Evolutionary conservation across 1,140 invertebrate genomes (phyloP).

Genomic region (Drosophila saltans): DNA sequence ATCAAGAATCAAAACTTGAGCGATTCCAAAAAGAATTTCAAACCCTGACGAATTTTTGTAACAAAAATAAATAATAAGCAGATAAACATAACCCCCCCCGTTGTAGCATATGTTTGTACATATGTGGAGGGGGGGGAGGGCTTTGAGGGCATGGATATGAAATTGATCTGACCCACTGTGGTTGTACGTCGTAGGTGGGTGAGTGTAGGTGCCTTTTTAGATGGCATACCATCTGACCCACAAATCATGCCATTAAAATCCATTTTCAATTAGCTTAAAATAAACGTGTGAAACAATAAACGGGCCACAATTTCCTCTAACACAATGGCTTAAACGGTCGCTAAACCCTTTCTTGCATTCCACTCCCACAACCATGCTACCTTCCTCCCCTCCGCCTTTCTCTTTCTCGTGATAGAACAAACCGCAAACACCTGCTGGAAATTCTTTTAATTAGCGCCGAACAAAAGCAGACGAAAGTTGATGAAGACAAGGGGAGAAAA

Average conservation of each 20-base stretch:
- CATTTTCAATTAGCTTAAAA: slow-evolving; percentile 67
- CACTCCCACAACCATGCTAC: no score
- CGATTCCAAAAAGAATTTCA: no score
- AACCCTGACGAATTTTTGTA: no score
- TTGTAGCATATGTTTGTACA: no score
- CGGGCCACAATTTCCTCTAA: background rate
- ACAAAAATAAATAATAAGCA: no score
- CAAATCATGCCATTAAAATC: slow-evolving; percentile 52
- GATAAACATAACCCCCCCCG: no score
- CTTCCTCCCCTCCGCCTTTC: background rate
- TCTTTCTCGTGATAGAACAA: slow-evolving; percentile 16
- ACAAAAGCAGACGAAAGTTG: slow-evolving; percentile 57
- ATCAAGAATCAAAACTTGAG: no score
- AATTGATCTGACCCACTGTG: slow-evolving; percentile 40
- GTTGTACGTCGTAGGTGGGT: no score
- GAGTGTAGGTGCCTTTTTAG: no score
- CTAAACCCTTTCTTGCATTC: slow-evolving; percentile 21
- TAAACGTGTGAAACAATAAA: slow-evolving; percentile 35
- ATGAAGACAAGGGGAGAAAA: slow-evolving; percentile 28
- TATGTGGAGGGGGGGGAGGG: no score
- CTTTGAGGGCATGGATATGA: no score
- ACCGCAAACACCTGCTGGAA: slow-evolving; percentile 77
- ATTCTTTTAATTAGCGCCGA: slow-evolving; percentile 76
- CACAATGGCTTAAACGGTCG: slow-evolving; percentile 24
- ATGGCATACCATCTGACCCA: slow-evolving; percentile 11